Base-by-base conservation (phyloP, 2,797 vertebrate species). In the Clarias fuscus region DNA sequence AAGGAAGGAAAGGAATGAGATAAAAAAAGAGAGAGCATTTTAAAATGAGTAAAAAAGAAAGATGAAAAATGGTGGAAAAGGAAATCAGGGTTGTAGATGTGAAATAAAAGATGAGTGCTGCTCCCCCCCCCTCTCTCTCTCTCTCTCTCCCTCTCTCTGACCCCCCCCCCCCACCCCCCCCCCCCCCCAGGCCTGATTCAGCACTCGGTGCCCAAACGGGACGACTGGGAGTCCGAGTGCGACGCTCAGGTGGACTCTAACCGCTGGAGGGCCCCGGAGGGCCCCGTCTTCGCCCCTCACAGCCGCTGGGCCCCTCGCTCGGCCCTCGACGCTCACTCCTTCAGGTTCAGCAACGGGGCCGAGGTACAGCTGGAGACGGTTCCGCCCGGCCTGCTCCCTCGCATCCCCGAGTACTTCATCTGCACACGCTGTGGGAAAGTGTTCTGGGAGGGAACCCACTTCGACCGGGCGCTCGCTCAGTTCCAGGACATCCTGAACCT, bases 401-500 rank as follows among this genome's bases (percentile, higher is more conserved):
- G 91, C 82, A 93, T 96, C 0, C 82, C 93, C 0, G 90, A 94
- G 81, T 94, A 95, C 90, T 97, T 95, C 67, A 95, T 96, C 91
- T 97, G 97, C 91, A 93, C 92, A 4, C 88, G 85, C 87, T 97
- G 97, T 0, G 97, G 97, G 83, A 98, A 97, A 88, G 95, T 98
- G 65, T 98, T 98, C 93, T 98, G 98, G 97, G 97, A 98, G 81
- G 97, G 96, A 7, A 96, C 97, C 1, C 98, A 97, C 90, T 97
- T 95, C 3, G 92, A 92, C 73, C 94, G 91, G 0, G 64, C 96
- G 0, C 77, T 97, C 15, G 91, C 93, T 43, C 95, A 96, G 91
- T 97, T 98, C 89, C 91, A 90, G 40, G 95, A 96, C 6, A 88
- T 97, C 72, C 92, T 97, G 8, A 86, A 90, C 68, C 59, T 73